Conservation (phyloP, 1,140 invertebrate genomes). For the Antheraea pernyi region DNA sequence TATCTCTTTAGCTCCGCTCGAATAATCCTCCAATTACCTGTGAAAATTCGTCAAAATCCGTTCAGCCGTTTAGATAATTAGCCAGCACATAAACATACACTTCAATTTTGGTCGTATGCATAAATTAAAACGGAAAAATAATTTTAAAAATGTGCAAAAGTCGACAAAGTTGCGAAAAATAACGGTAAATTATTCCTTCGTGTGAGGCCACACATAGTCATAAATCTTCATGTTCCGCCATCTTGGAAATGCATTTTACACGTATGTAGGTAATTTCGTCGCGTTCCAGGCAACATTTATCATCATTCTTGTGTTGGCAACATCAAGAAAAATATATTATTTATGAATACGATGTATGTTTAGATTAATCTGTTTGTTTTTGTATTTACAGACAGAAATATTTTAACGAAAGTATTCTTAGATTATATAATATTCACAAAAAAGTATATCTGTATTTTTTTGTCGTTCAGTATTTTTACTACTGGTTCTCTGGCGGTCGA, state of each 20-base stretch:
- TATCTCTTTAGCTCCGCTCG: too few species aligned
- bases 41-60: too few species aligned
- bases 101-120: too few species aligned
- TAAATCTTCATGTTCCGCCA: constrained; percentile 38
- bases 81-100: too few species aligned
- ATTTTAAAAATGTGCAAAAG: background rate
- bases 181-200: constrained; percentile 15
- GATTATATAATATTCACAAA: background rate
- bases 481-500: too few species aligned
- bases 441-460: too few species aligned
- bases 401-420: constrained; percentile 3
- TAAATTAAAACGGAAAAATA: background rate
- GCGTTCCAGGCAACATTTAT: constrained; percentile 36
- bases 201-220: constrained; percentile 16
- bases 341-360: constrained; percentile 14
- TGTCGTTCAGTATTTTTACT: too few species aligned
- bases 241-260: constrained; percentile 39
- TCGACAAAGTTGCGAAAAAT: background rate
- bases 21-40: too few species aligned
- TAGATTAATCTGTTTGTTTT: constrained; percentile 1
- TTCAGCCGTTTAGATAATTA: too few species aligned
- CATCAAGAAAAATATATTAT: constrained; percentile 24
- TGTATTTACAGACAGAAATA: constrained; percentile 6
- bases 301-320: constrained; percentile 31
- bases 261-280: constrained; percentile 29